Percentiles rank a stretch among this genome's conserved stretches.
phyloP scores from a whole-genome alignment of 2,113 vertebrate species.

The Girardinichthys multiradiatus region DNA sequence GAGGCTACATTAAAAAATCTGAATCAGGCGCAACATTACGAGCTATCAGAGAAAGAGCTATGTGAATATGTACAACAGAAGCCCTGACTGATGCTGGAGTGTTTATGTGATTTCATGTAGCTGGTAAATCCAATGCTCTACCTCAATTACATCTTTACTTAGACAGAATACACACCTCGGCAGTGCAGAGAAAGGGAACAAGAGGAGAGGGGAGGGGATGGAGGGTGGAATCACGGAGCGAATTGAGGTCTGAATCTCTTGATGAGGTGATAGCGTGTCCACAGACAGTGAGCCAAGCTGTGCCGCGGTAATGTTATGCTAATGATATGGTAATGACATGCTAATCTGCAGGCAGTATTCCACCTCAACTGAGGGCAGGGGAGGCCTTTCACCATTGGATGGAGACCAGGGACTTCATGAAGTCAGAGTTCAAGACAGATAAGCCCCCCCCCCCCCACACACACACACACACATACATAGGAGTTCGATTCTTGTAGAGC shows the following conservation, averaged over 20 bases:
- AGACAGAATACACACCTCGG: slow-evolving; percentile 71
- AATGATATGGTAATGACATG: slow-evolving; percentile 82
- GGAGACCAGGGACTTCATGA: slow-evolving; percentile 76
- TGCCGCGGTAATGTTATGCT: slow-evolving; percentile 78
- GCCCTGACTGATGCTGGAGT: slow-evolving; percentile 57
- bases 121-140: slow-evolving; percentile 72
- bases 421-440: slow-evolving; percentile 68
- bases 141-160: slow-evolving; percentile 78
- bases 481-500: slow-evolving; percentile 37
- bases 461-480: background rate
- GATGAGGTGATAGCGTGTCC: slow-evolving; percentile 77
- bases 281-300: slow-evolving; percentile 75
- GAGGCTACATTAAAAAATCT: slow-evolving; percentile 59
- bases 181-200: slow-evolving; percentile 42
- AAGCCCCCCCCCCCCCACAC: background rate
- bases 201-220: background rate
- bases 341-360: slow-evolving; percentile 81
- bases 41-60: slow-evolving; percentile 54
- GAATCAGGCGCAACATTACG: slow-evolving; percentile 46
- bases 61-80: slow-evolving; percentile 57
- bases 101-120: slow-evolving; percentile 76
- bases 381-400: slow-evolving; percentile 79
- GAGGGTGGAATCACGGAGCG: slow-evolving; percentile 29
- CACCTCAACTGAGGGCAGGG: slow-evolving; percentile 74
- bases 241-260: slow-evolving; percentile 73